Conservation (phyloP, 2,888 invertebrate species). For the Lasioglossum zephyrum region DNA sequence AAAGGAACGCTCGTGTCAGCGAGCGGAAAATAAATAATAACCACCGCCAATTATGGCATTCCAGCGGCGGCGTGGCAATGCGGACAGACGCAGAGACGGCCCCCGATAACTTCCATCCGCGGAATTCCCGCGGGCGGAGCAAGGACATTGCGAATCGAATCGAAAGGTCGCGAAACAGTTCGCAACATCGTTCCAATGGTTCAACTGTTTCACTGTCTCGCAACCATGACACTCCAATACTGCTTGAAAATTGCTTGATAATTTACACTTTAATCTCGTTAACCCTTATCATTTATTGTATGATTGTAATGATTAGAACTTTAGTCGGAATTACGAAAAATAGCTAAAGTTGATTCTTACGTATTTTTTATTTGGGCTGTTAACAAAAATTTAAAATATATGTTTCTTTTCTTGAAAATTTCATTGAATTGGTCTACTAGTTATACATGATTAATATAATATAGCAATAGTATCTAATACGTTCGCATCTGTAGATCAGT, state of each 20-base stretch:
- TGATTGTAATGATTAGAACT: no score
- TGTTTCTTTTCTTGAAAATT: no score
- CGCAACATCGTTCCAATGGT: not conserved
- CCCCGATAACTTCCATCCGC: slow-evolving; percentile 20
- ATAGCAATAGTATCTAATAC: not conserved
- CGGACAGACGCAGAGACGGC: not conserved
- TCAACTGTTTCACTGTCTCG: not conserved
- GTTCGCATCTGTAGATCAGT: not conserved
- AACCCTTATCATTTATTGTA: no score
- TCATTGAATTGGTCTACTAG: no score
- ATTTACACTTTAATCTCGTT: no score
- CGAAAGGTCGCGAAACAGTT: slow-evolving; percentile 62
- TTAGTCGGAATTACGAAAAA: no score
- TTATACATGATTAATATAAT: no score
- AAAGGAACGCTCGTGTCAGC: slow-evolving; percentile 40
- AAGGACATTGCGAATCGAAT: slow-evolving; percentile 42
- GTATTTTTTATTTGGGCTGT: no score
- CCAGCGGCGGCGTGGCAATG: slow-evolving; percentile 27
- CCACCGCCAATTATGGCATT: slow-evolving; percentile 48
- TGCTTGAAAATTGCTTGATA: no score
- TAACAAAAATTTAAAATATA: no score
- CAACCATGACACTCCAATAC: not conserved
- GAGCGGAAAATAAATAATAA: slow-evolving; percentile 46
- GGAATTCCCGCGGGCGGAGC: slow-evolving; percentile 48
- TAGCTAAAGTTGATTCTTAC: no score